Percentiles rank a stretch among this genome's conserved stretches.
These are phyloP conservation scores for Drosophila nebulosa DNA, from an alignment of 1,140 invertebrate species.

Conservation along the genomic window DNA sequence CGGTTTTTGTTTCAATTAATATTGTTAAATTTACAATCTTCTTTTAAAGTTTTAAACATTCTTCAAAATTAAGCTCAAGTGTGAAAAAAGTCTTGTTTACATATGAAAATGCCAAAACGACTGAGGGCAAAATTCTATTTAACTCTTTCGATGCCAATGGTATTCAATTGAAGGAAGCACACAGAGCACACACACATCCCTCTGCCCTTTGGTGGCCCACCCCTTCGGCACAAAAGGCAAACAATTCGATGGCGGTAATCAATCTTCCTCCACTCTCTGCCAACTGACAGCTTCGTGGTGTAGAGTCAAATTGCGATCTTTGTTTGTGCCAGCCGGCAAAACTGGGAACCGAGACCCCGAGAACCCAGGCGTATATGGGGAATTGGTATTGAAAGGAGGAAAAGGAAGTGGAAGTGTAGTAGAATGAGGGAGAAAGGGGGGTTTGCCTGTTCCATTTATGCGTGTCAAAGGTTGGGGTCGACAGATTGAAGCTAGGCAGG, in stretches of 20 bases:
- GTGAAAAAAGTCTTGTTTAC: slow-evolving; percentile 57
- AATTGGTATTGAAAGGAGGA: not conserved
- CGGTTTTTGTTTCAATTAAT: too few species aligned
- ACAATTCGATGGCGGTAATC: slow-evolving; percentile 81
- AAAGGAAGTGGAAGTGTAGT: slow-evolving; percentile 4
- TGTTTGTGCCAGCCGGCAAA: slow-evolving; percentile 63
- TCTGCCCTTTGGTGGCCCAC: not conserved
- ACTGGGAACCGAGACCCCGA: slow-evolving; percentile 28
- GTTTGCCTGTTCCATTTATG: slow-evolving; percentile 70
- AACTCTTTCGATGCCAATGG: slow-evolving; percentile 73
- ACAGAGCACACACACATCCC: slow-evolving; percentile 2
- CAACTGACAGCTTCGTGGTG: slow-evolving; percentile 80
- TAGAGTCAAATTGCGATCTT: slow-evolving; percentile 81
- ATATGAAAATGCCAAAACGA: slow-evolving; percentile 49
- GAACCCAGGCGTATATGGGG: slow-evolving; percentile 44
- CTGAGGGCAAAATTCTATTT: slow-evolving; percentile 39
- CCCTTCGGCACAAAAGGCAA: slow-evolving; percentile 51
- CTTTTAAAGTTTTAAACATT: slow-evolving; percentile 24
- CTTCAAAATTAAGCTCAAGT: slow-evolving; percentile 12
- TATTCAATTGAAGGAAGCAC: slow-evolving; percentile 65
- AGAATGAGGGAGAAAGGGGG: slow-evolving; percentile 13
- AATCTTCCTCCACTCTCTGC: slow-evolving; percentile 80
- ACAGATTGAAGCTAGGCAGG: slow-evolving; percentile 69
- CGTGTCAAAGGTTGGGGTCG: slow-evolving; percentile 76
- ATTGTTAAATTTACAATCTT: not conserved